Conservation (phyloP, 2,888 invertebrate genomes). For the Hecatera dysodea region DNA sequence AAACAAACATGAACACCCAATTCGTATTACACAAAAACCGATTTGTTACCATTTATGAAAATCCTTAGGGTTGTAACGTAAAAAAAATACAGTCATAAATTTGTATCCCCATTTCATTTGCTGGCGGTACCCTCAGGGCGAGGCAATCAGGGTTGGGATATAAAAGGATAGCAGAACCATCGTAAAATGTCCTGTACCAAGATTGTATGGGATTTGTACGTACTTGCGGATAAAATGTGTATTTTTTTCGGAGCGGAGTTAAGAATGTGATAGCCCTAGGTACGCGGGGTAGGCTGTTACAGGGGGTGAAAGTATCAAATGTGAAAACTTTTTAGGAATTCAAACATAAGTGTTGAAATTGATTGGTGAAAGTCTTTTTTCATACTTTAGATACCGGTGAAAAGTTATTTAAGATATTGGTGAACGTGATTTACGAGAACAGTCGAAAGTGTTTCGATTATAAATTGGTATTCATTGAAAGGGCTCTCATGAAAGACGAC, state of each 20-base stretch:
- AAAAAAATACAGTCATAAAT: constrained; percentile 77
- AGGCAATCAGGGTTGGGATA: constrained; percentile 87
- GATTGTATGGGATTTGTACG: constrained; percentile 86
- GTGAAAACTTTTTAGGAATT: neutral
- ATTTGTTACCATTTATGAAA: constrained; percentile 75
- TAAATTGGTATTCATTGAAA: neutral
- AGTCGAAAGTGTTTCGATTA: neutral
- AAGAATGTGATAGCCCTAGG: constrained; percentile 47
- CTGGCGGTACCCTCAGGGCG: constrained; percentile 73
- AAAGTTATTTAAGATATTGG: neutral
- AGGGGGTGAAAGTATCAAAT: neutral
- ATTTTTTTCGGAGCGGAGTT: constrained; percentile 63
- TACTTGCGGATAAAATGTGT: constrained; percentile 67
- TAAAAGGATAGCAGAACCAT: constrained; percentile 85
- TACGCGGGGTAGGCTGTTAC: constrained; percentile 8
- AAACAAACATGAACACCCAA: constrained; percentile 55
- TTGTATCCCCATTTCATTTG: constrained; percentile 77
- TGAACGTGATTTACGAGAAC: neutral
- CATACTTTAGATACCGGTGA: neutral
- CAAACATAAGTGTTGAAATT: neutral
- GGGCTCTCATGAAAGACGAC: too few relatives aligned
- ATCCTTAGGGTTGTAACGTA: constrained; percentile 67
- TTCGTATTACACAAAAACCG: constrained; percentile 60
- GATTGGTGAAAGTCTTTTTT: neutral
- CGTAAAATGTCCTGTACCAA: constrained; percentile 86